Base-by-base conservation (phyloP, 2,888 invertebrate genomes). In the Chrysopilus asiliformis region DNA sequence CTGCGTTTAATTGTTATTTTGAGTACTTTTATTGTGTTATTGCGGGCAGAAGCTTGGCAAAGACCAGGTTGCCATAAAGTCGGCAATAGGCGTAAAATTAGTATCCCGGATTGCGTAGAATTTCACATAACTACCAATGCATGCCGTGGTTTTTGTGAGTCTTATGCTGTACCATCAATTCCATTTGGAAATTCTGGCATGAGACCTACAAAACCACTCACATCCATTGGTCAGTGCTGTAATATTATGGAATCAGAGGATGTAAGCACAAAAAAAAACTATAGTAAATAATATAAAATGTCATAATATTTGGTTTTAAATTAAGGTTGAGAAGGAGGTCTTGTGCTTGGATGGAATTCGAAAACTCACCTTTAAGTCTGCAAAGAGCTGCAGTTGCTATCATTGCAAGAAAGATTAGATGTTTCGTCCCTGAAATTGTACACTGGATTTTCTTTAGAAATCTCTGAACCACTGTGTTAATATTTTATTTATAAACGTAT, bases 201-300 rank as follows among this genome's bases (percentile, higher is more conserved):
- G 8, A 71, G 70, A 45, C 64, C 66, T 4, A 61, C 66, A 17
- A 72, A 80, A 50, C 71, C 76, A 2, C 74, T 83, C 38, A 79
- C 81, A 2, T 85, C 86, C 1, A 70, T 84, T 22, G 87, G 85
- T 8, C 82, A 87, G 55, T 89, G 89, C 61, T 89, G 89, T 62
- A 85, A 84, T 58, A 89, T 89, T 51, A 82, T 84, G 77, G 84
- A 86, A 50, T 79, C 86, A 0, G 84, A 85, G 64, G 79, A 82
- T 53, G 83, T 84, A 56, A 70, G 72, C 54, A 19, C n/a, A 10
- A 20, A n/a, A n/a, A n/a, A n/a, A n/a, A n/a, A n/a, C n/a, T n/a
- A n/a, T n/a, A n/a, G n/a, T n/a, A n/a, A n/a, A n/a, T n/a, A n/a
- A n/a, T n/a, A n/a, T n/a, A n/a, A n/a, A n/a, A n/a, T n/a, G n/a